Percentiles rank a stretch among this genome's conserved stretches.
Conservation (phyloP, 2,888 invertebrate genomes). For the Masnerella sp. region DNA sequence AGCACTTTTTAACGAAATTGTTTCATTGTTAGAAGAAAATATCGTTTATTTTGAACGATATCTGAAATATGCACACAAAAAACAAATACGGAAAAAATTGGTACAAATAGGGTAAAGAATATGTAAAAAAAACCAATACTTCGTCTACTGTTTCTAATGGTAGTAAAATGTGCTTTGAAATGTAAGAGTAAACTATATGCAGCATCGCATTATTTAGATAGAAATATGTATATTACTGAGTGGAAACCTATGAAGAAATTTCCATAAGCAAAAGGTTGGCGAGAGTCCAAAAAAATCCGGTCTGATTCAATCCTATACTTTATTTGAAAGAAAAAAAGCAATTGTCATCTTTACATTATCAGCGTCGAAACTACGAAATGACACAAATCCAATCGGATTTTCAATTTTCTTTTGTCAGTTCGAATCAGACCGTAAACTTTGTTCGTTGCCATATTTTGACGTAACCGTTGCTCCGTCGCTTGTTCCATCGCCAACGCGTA, state of each 20-base stretch:
- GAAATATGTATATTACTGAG: conserved; percentile 10
- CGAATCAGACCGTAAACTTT: conserved; percentile 39
- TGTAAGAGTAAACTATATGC: conserved; percentile 1
- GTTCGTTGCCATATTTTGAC: conserved; percentile 20
- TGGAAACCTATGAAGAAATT: conserved; percentile 13
- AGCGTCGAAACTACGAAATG: conserved; percentile 29
- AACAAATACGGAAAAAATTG: too few species aligned
- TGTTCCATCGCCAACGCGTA: neutral
- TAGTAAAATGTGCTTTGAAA: neutral
- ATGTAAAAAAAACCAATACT: neutral
- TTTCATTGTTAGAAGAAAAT: too few species aligned
- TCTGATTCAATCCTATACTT: conserved; percentile 38
- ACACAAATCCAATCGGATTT: conserved; percentile 36
- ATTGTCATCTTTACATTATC: conserved; percentile 48
- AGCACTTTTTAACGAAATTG: too few species aligned
- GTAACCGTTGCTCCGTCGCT: neutral
- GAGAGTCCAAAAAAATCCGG: conserved; percentile 31
- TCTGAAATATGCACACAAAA: too few species aligned
- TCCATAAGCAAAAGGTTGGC: conserved; percentile 42
- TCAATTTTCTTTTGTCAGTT: conserved; percentile 44
- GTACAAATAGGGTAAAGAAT: neutral
- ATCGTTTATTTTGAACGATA: too few species aligned
- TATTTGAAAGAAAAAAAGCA: conserved; percentile 39
- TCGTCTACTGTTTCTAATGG: too few species aligned
- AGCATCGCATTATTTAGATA: conserved; percentile 16